Evolutionary conservation across 2,888 invertebrate genomes (phyloP), one percentile per base, ranked within the genome.

Genomic region (Agrypnus murinus): DNA sequence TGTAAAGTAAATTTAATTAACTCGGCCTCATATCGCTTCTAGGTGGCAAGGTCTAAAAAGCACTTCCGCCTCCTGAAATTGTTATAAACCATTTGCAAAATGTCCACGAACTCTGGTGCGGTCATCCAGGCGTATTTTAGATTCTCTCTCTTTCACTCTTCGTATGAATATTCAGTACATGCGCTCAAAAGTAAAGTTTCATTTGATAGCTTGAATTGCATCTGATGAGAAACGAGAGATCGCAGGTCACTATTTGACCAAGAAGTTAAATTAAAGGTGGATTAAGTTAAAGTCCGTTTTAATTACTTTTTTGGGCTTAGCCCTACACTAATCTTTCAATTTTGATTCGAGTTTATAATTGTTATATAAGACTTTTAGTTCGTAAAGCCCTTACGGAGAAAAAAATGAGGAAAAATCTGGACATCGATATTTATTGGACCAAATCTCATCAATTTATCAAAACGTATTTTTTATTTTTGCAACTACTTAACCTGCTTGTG

Each of bases 111-210:
- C 60, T 70, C 60, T 46, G 60, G 36, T 46, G 64, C 60, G 71
- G 71, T 71, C 71, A 66, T 66, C 62, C 65, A 40, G 50, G 57
- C 66, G 57, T 67, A 62, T 65, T 70, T 40, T 38, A 58, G 58
- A 67, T 63, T 46, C 65, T 46, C 65, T 32, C 25, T 15, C 38
- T 65, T 38, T 31, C 48, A 34, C 34, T 67, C 46, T 38, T 19
- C 31, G 65, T 53, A 71, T 77, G 75, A 75, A 77, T 75, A 77
- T 77, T 77, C 74, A 77, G 73, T 64, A 60, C 69, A 72, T 72
- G 71, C 65, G 50, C 68, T 73, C 71, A 72, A 73, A 77, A 75
- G 75, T 74, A 74, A 75, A 76, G 73, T 77, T 77, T 77, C 73
- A 73, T 73, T 73, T 73, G 73, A 73, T 73, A 67, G 73, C 71